Base-by-base conservation (phyloP, 2,113 vertebrate genomes). In the Macquaria australasica region DNA sequence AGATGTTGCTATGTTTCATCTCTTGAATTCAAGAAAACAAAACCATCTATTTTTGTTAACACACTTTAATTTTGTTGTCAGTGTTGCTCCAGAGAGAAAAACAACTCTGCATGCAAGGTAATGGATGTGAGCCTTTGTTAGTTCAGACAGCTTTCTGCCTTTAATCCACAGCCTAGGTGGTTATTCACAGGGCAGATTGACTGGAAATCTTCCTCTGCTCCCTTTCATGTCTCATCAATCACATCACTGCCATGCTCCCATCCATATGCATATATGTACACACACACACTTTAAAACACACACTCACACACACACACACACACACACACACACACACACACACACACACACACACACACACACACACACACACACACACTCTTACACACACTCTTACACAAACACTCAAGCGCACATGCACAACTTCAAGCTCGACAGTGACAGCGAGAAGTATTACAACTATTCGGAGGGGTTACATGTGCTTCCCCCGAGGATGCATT, bases 201-300 rank as follows among this genome's bases (percentile, higher is more conserved):
- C 93, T 93, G 81, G 87, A 92, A 87, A 89, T 91, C 83, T 89
- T 85, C 73, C 82, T 74, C 80, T 80, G 70, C 81, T 78, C 70
- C 86, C 88, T 91, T 93, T 93, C 80, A 92, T 89, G 87, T 93
- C 67, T 85, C 91, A 93, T 93, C 92, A 92, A 86, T 95, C 94
- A 94, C 89, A 86, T 88, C 88, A 74, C 83, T 86, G 89, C 69
- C 87, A 87, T 48, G 69, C 77, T 83, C 37, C 59, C 59, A 84
- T 78, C 69, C 55, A 83, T 81, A 87, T 82, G 83, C 81, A 87
- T 76, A 55, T 69, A 84, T 77, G 73, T 45, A 68, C 58, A 77
- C 76, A 37, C 43, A 41, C 55, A 50, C 66, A 69, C 25, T 45
- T 45, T 11, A 45, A 12, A 45, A 41, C 37, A 51, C 58, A 69